phyloP scores from a whole-genome alignment of 1,140 invertebrate species.

The Asobara japonica region DNA sequence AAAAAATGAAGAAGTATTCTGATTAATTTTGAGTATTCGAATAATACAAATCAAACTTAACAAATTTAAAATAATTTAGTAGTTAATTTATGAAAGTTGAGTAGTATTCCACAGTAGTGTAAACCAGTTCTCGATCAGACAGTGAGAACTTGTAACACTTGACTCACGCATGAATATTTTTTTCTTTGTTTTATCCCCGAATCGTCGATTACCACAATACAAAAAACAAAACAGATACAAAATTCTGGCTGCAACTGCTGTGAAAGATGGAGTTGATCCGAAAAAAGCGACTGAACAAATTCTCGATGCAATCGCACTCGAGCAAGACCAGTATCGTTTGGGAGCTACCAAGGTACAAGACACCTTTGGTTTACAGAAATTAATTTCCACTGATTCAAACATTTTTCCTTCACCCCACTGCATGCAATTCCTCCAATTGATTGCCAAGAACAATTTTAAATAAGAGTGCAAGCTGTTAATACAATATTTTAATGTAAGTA shows the following conservation, averaged over 20 bases:
- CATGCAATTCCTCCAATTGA: background rate
- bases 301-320: slow-evolving; percentile 85
- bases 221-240: slow-evolving; percentile 81
- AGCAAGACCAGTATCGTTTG: slow-evolving; percentile 92
- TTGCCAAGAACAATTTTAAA: background rate
- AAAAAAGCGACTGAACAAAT: slow-evolving; percentile 90
- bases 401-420: background rate
- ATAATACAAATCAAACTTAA: too few relatives aligned
- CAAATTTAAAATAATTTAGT: background rate
- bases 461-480: background rate
- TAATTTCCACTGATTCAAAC: background rate
- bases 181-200: slow-evolving; percentile 49
- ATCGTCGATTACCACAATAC: slow-evolving; percentile 16
- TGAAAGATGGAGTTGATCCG: slow-evolving; percentile 78
- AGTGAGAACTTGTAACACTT: slow-evolving; percentile 40
- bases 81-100: background rate
- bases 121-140: slow-evolving; percentile 32
- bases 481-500: background rate
- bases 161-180: slow-evolving; percentile 47
- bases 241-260: slow-evolving; percentile 86
- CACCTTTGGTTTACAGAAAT: slow-evolving; percentile 46
- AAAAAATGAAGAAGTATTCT: too few relatives aligned
- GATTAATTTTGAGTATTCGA: too few relatives aligned
- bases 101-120: background rate
- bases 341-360: slow-evolving; percentile 93